Evolutionary conservation across 2,113 vertebrate species (phyloP).

Genomic region (Fregata magnificens): DNA sequence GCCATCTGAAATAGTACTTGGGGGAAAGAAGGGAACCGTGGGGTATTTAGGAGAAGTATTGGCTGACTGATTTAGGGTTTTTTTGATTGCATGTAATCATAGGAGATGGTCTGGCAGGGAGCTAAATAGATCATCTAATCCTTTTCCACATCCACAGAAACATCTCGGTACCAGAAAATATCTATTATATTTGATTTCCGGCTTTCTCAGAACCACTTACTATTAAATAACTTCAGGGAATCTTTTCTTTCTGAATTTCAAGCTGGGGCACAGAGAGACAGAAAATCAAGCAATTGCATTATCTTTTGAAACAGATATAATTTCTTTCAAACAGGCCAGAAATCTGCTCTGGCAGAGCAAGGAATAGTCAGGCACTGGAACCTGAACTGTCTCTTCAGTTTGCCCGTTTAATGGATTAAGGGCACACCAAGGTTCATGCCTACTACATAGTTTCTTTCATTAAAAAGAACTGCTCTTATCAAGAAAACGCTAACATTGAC

Average conservation of each 20-base stretch:
- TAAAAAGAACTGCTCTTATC: background rate
- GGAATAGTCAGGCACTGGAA: background rate
- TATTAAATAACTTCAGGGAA: slow-evolving; percentile 34
- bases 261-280: background rate
- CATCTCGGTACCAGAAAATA: background rate
- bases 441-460: background rate
- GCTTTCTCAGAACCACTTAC: background rate
- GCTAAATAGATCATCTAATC: background rate
- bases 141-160: background rate
- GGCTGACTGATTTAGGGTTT: background rate
- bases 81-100: background rate
- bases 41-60: background rate
- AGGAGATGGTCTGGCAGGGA: background rate
- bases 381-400: background rate
- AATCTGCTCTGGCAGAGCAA: background rate
- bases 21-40: rapidly evolving
- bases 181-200: background rate
- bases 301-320: background rate
- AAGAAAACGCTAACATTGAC: background rate
- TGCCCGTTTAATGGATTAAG: background rate
- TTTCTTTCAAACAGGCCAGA: background rate
- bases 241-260: slow-evolving; percentile 35
- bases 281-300: slow-evolving; percentile 22
- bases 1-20: background rate
- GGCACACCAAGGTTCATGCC: background rate